Conservation (phyloP, 2,797 vertebrate genomes). For the Sandelia bainsii region DNA sequence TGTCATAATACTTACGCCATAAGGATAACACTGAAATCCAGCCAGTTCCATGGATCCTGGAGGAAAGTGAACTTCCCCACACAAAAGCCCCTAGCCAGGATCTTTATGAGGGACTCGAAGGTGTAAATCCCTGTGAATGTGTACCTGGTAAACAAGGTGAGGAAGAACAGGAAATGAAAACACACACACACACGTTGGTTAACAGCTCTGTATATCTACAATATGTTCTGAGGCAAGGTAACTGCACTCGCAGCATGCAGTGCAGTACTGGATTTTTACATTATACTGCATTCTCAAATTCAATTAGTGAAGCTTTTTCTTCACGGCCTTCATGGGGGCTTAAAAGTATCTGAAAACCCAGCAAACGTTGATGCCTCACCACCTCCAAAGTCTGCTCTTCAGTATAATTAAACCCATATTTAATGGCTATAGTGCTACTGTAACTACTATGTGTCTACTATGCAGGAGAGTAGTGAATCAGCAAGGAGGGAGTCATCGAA, state of each 20-base stretch:
- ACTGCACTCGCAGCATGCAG: neutral
- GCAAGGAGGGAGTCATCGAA: no score
- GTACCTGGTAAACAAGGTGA: conserved; percentile 84
- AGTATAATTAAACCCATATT: no score
- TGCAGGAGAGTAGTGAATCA: no score
- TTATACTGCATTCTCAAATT: neutral
- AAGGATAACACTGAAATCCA: conserved; percentile 98
- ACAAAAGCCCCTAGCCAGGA: conserved; percentile 97
- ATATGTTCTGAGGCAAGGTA: neutral
- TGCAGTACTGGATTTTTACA: neutral
- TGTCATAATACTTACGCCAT: conserved; percentile 95
- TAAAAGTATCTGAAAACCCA: no score
- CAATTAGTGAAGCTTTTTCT: neutral
- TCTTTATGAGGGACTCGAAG: conserved; percentile 98
- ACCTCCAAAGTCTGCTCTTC: no score
- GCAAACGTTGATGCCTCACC: no score
- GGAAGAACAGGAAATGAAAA: conserved; percentile 12
- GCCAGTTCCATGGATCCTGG: conserved; percentile 98
- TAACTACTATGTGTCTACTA: no score
- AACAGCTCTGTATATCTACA: neutral
- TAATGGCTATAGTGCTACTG: no score
- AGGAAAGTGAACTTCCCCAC: conserved; percentile 97
- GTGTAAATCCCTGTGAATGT: conserved; percentile 99
- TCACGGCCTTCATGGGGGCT: no score
- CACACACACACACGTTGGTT: neutral